Percentiles rank a stretch among this genome's conserved stretches.
These are phyloP conservation scores for Agrilus planipennis DNA, from an alignment of 1,140 invertebrate species.

Conservation along the genomic window DNA sequence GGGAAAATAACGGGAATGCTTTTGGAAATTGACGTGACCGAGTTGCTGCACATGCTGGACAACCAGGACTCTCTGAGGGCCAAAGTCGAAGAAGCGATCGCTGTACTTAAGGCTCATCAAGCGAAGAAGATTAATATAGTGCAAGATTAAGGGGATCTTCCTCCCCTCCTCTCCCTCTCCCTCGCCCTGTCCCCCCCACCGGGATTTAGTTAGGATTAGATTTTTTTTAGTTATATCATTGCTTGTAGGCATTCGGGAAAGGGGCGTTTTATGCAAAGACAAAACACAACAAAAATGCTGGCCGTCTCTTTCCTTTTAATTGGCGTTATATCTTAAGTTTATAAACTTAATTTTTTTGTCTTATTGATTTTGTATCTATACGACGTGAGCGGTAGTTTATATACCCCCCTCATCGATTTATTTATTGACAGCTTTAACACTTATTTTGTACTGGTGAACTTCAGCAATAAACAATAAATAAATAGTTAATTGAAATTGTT, in stretches of 20 bases:
- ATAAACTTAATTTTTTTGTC: slow-evolving; percentile 6
- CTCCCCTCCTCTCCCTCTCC: too few species aligned
- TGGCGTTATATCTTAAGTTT: slow-evolving; percentile 3
- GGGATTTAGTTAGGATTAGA: not conserved
- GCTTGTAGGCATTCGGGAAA: not conserved
- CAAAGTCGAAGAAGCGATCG: slow-evolving; percentile 32
- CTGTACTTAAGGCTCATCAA: slow-evolving; percentile 30
- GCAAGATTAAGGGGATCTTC: slow-evolving; percentile 26
- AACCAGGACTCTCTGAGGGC: slow-evolving; percentile 27
- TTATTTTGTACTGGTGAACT: too few species aligned
- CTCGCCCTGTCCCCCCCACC: too few species aligned
- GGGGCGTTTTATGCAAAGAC: slow-evolving; percentile 3
- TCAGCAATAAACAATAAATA: too few species aligned
- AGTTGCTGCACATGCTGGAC: slow-evolving; percentile 42
- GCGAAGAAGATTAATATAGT: slow-evolving; percentile 21
- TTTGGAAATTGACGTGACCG: slow-evolving; percentile 67
- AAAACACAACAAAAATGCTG: slow-evolving; percentile 3
- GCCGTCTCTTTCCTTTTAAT: slow-evolving; percentile 4
- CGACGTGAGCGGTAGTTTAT: too few species aligned
- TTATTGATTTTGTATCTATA: too few species aligned
- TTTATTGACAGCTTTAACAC: too few species aligned
- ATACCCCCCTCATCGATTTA: too few species aligned
- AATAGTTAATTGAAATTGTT: too few species aligned
- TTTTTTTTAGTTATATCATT: not conserved
- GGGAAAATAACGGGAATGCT: slow-evolving; percentile 75